Conservation (phyloP, 1,140 invertebrate species). For the Neoseiulus cucumeris region DNA sequence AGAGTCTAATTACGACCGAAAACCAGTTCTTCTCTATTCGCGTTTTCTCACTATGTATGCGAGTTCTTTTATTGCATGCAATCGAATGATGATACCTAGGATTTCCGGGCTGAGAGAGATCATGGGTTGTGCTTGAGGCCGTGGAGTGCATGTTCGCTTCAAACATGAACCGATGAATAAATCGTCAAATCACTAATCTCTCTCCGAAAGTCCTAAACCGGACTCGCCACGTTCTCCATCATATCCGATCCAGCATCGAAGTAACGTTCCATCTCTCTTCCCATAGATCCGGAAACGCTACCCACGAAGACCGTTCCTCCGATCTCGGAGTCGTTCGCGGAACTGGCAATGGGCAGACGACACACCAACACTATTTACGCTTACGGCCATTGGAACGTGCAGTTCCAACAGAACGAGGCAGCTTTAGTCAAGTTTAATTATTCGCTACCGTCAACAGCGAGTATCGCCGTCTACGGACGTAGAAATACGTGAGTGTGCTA, state of each 20-base stretch:
- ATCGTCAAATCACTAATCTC: too few relatives aligned
- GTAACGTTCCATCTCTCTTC: background rate
- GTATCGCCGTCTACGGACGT: conserved; percentile 78
- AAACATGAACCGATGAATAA: too few relatives aligned
- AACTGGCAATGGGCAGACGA: conserved; percentile 54
- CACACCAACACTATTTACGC: conserved; percentile 58
- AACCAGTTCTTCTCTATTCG: background rate
- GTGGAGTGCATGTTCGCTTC: too few relatives aligned
- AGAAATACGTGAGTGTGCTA: conserved; percentile 41
- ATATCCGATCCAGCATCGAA: too few relatives aligned
- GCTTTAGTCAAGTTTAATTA: conserved; percentile 72
- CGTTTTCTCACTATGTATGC: too few relatives aligned
- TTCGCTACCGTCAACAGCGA: conserved; percentile 65
- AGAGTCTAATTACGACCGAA: background rate
- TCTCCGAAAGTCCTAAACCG: too few relatives aligned
- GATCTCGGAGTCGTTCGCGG: conserved; percentile 39
- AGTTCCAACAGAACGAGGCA: conserved; percentile 66
- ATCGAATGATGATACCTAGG: too few relatives aligned
- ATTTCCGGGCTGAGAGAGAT: too few relatives aligned
- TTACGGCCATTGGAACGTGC: conserved; percentile 73
- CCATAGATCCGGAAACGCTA: conserved; percentile 12
- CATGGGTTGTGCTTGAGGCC: too few relatives aligned
- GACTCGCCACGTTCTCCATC: too few relatives aligned
- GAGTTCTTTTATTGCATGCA: too few relatives aligned
- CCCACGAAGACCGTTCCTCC: conserved; percentile 21